Evolutionary conservation across 2,888 invertebrate genomes (phyloP), one percentile per base, ranked within the genome.

Genomic region (Altica lythri): DNA sequence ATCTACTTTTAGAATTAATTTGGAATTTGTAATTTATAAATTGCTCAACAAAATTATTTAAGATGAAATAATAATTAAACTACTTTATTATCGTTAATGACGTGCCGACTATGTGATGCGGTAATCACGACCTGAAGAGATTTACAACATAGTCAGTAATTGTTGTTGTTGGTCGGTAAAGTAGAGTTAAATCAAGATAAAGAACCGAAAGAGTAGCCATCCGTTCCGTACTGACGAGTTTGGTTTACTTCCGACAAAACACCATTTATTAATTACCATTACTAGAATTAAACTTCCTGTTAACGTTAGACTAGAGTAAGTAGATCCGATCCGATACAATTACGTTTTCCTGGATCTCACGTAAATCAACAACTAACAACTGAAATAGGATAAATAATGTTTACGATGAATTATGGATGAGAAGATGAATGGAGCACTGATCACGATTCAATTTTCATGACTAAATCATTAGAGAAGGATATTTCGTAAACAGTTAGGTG

Each of bases 271-370:
- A 46, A 46, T 46, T 46, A 35, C 25, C 19, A 19, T 16, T 16
- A 14, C 25, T 37, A 27, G 12, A 46, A 37, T 46, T 46, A 27
- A 46, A 46, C 46, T 46, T 46, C 46, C 46, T 46, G 46, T 16
- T 35, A 10, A 34, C n/a, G n/a, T n/a, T n/a, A n/a, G n/a, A n/a
- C n/a, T 35, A 35, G 22, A 14, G 45, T 25, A 46, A 46, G 35
- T 17, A 46, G 46, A 2, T 37, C 35, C 14, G 34, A 46, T 45
- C 45, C 12, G 45, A 27, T 46, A 25, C 35, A 27, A 46, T 35
- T 46, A 46, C 37, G 19, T n/a, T 46, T 46, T 46, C 46, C 46
- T 46, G 46, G 37, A 46, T 46, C 46, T 46, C 46, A 46, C 46
- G 46, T 17, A 46, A 37, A 46, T 46, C 37, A 46, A 46, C 46